Base-by-base conservation (phyloP, 2,888 invertebrate species). In the Ischnus inquisitorius region DNA sequence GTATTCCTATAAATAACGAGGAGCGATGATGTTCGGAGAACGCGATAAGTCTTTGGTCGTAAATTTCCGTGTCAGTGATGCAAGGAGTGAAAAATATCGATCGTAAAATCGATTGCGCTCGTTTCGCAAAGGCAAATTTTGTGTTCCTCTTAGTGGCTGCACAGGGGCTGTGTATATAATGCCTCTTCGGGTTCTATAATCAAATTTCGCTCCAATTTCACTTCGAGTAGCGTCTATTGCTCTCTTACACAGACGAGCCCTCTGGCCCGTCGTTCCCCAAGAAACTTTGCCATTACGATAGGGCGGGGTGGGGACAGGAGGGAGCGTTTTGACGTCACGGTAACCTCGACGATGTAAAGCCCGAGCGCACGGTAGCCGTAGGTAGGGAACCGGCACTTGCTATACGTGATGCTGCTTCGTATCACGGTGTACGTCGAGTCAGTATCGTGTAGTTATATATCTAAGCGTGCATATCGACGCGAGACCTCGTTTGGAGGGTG, bases 141-240 rank as follows among this genome's bases (percentile, higher is more conserved):
- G 51, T 16, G 75, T 22, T 48, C 75, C 51, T 48, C 43, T 25
- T 71, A 39, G 22, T 48, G 68, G 67, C 28, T 67, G 39, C 1
- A 28, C 41, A 51, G 62, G 68, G 19, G 39, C 41, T 41, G 60
- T 76, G 54, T 39, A 46, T 65, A 34, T 34, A 34, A 34, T 34
- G 77, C 74, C 68, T 74, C 71, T 62, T 72, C 16, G 82, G 60
- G 67, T 60, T 60, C 75, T 88, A 88, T 88, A 88, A 89, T 90
- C 85, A 86, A 88, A 88, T 90, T 89, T 86, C 71, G 79, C 67
- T 84, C 81, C 86, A 90, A 89, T 90, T 90, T 89, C 85, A 77
- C 80, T 51, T 78, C 77, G 78, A 65, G 68, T 62, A 57, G 71
- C 54, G 62, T 48, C 72, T 60, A 43, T 22, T 43, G 3, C 25